phyloP scores from a whole-genome alignment of 2,797 vertebrate genomes.

The Aphelocoma californica region DNA sequence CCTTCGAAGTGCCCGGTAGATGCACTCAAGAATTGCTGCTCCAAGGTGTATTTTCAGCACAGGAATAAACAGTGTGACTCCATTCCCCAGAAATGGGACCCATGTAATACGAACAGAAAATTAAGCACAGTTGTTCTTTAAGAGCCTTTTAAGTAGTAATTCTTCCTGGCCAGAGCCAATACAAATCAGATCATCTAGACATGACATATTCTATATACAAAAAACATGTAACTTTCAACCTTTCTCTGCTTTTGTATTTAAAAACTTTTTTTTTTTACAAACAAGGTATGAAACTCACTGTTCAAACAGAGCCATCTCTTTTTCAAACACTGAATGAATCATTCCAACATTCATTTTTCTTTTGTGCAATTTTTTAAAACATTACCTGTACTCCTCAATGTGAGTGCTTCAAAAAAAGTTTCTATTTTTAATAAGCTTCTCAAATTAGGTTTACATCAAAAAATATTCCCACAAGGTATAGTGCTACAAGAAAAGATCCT shows the following conservation, averaged over 20 bases:
- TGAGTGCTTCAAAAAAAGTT: constrained; percentile 88
- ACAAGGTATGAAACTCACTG: constrained; percentile 83
- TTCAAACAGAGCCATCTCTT: constrained; percentile 86
- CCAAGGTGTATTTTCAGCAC: constrained; percentile 52
- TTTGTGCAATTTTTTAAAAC: constrained; percentile 92
- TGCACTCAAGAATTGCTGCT: constrained; percentile 39
- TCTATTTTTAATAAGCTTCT: constrained; percentile 81
- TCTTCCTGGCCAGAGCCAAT: constrained; percentile 78
- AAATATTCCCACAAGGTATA: constrained; percentile 89
- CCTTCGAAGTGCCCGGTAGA: constrained; percentile 9
- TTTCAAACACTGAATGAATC: constrained; percentile 91
- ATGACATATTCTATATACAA: constrained; percentile 82
- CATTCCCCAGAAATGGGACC: constrained; percentile 43
- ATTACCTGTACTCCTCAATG: constrained; percentile 90
- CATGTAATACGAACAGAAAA: constrained; percentile 69
- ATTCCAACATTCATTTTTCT: constrained; percentile 95
- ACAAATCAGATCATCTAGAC: constrained; percentile 78
- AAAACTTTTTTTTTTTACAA: constrained; percentile 79
- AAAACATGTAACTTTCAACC: constrained; percentile 81
- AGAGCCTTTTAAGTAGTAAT: constrained; percentile 77
- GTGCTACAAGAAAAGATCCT: constrained; percentile 95
- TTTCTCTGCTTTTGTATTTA: constrained; percentile 77
- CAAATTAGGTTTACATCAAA: constrained; percentile 88
- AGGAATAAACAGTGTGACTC: constrained; percentile 63
- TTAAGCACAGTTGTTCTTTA: constrained; percentile 76